A percentile compares a stretch with the other conserved stretches of the same genome.
phyloP scores from a whole-genome alignment of 2,888 invertebrate species.

The Listrodromus nycthemerus region DNA sequence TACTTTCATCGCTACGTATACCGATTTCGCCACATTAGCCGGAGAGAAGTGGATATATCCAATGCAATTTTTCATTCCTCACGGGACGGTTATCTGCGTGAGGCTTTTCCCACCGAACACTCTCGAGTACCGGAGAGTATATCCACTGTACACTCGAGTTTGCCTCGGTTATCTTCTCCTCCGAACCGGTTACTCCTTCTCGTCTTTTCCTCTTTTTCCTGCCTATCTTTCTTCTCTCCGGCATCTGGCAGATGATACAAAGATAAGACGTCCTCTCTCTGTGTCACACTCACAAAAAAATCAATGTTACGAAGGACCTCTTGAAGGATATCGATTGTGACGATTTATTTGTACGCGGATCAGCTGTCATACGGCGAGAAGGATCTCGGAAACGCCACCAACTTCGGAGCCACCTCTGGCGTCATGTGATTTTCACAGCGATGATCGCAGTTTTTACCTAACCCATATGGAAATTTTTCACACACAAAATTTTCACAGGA shows the following conservation, averaged over 20 bases:
- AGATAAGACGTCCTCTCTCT: slow-evolving; percentile 27
- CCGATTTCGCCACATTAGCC: slow-evolving; percentile 3
- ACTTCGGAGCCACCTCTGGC: too few species aligned
- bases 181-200: slow-evolving; percentile 35
- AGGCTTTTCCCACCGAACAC: slow-evolving; percentile 37
- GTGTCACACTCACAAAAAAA: not conserved
- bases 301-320: too few species aligned
- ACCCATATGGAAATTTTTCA: too few species aligned
- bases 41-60: not conserved
- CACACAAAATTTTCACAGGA: too few species aligned
- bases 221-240: slow-evolving; percentile 47
- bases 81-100: slow-evolving; percentile 43
- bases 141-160: slow-evolving; percentile 54
- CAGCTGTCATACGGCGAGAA: not conserved
- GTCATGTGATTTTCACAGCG: too few species aligned
- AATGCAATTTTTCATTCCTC: slow-evolving; percentile 46
- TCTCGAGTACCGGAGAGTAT: slow-evolving; percentile 43
- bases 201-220: slow-evolving; percentile 25
- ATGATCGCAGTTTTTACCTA: too few species aligned
- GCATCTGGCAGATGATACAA: slow-evolving; percentile 8
- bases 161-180: slow-evolving; percentile 34
- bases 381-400: not conserved
- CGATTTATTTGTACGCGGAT: too few species aligned
- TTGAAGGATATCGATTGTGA: too few species aligned
- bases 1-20: slow-evolving; percentile 13